These are phyloP conservation scores for Pundamilia nyererei DNA, from an alignment of 2,113 vertebrate genomes.

Conservation along the genomic window DNA sequence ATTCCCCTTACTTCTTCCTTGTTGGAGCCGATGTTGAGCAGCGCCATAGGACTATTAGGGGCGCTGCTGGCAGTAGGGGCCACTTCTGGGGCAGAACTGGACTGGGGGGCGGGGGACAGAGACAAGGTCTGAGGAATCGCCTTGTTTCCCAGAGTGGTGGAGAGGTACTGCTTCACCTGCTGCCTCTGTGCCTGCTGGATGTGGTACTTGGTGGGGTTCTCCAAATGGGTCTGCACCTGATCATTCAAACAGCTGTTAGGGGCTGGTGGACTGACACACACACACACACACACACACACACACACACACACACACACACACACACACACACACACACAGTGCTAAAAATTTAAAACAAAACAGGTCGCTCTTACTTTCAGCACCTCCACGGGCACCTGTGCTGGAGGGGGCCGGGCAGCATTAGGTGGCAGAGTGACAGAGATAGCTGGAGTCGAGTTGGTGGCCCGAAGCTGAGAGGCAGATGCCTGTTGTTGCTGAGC, in stretches of 20 bases:
- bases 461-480: constrained; percentile 64
- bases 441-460: constrained; percentile 75
- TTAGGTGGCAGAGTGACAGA: constrained; percentile 68
- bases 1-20: constrained; percentile 78
- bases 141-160: constrained; percentile 80
- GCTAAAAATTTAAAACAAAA: not conserved
- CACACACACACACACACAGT: not conserved
- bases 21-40: constrained; percentile 82
- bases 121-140: constrained; percentile 72
- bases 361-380: constrained; percentile 73
- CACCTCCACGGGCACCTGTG: constrained; percentile 84
- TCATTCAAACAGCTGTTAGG: not conserved
- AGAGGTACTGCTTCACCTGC: constrained; percentile 86
- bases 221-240: constrained; percentile 84
- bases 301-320: too few species aligned
- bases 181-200: constrained; percentile 83
- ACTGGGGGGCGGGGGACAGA: constrained; percentile 60
- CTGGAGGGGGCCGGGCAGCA: constrained; percentile 70
- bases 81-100: constrained; percentile 69
- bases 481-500: constrained; percentile 67
- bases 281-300: not conserved
- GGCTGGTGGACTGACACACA: not conserved
- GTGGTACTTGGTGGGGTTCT: constrained; percentile 85
- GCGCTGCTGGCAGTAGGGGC: constrained; percentile 68
- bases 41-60: constrained; percentile 84